Evolutionary conservation across 2,888 invertebrate genomes (phyloP), one percentile per base, ranked within the genome.

Genomic region (Eupithecia exiguata): DNA sequence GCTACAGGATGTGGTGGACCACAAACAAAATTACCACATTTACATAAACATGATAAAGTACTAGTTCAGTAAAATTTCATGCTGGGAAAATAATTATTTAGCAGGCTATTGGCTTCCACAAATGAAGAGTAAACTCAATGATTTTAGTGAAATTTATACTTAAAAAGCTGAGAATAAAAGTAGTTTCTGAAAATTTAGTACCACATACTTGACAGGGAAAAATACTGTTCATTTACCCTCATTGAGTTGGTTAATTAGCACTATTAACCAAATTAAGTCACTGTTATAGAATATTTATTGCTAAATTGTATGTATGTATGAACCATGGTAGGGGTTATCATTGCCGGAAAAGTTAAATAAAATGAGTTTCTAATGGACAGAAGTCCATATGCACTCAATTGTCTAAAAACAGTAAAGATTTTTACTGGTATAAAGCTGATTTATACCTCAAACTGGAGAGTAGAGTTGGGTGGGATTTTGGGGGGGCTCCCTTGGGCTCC

Each of bases 391-490:
- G 38, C 38, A 38, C 38, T 38, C 38, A 46, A n/a, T 46, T 6
- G 46, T 46, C 16, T 18, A 7, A 46, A 1, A n/a, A 49, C 14
- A 9, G 18, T 18, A n/a, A 46, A 7, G 46, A 49, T 49, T 9
- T 6, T 49, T 49, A 21, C 21, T 53, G 49, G 49, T 10, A 21
- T 53, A 9, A 53, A 53, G 10, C 10, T 12, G 21, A 5, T 9
- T 18, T 18, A 49, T 89, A 98, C 98, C 95, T 98, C 98, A 95
- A 98, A 98, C 83, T 97, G 96, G 7, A 99, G 94, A 0, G 98
- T 98, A 0, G 99, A 95, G 88, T 98, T 96, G 12, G 98, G 96
- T 38, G 98, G 98, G 81, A 99, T 99, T 84, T 96, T 97, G 2
- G 99, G 98, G 0, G 97, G 97, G 84, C 96, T 97, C 73, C 99